Conservation (phyloP, 2,797 vertebrate species). For the Gymnopithys bicolor region DNA sequence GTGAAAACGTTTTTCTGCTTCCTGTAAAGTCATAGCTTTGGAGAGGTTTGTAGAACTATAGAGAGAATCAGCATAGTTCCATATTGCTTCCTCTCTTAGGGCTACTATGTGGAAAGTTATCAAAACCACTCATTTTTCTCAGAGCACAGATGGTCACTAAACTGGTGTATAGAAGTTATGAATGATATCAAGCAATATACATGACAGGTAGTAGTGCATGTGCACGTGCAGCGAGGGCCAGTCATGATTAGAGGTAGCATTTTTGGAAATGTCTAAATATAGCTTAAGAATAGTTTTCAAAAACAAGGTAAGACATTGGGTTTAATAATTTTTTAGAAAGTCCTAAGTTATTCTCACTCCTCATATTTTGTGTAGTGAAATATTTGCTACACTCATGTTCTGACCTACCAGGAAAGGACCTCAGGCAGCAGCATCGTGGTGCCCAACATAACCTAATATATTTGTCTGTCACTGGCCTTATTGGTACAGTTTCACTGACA, state of each 20-base stretch:
- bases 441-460: neutral
- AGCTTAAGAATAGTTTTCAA: neutral
- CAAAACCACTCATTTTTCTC: neutral
- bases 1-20: neutral
- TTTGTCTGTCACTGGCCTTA: neutral
- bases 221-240: neutral
- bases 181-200: neutral
- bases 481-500: neutral
- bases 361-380: neutral
- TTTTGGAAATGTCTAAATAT: neutral
- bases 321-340: neutral
- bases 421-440: neutral
- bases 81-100: neutral
- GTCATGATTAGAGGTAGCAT: neutral
- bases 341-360: neutral
- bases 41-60: neutral
- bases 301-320: rapidly evolving
- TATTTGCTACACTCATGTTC: neutral
- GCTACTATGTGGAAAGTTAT: neutral
- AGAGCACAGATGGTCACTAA: neutral
- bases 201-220: neutral
- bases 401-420: neutral
- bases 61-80: neutral
- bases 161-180: neutral
- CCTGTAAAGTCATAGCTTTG: neutral